Evolutionary conservation across 1,140 invertebrate genomes (phyloP), one percentile per base, ranked within the genome.

Genomic region (Drosophila navojoa): DNA sequence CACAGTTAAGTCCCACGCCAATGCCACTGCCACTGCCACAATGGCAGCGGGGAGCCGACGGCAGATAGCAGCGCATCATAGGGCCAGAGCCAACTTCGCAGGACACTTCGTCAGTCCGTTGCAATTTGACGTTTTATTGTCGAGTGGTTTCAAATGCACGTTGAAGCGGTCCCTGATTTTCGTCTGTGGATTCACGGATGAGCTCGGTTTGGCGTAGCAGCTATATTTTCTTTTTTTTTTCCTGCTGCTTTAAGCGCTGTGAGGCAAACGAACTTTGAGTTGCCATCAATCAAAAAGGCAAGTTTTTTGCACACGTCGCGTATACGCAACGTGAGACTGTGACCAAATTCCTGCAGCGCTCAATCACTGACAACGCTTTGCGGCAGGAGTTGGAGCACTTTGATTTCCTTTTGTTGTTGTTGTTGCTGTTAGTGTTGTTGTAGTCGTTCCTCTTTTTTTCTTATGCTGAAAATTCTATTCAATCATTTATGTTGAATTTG

Each of bases 401-500:
- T 47, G 9, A 3, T 9, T 27, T 57, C 9, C 52, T 55, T 50
- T 22, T 22, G 19, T 22, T 22, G 19, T 22, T 22, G 15, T 11
- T 57, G 53, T 13, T 10, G 9, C 27, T 32, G 5, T 44, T 42
- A 25, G 19, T 44, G 35, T 22, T 42, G 15, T 11, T 58, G 53
- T 27, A 4, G 19, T 27, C 19, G 6, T 67, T 52, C 53, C 59
- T 35, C 73, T 5, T 16, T 6, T 2, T 15, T 45, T 71, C 71
- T 79, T 68, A 69, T 82, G 76, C 71, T 82, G 71, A 87, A 89
- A 82, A 89, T 82, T 82, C 61, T 80, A 89, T 89, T 87, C 84
- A 79, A 87, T 87, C 84, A 87, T 89, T 87, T 89, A 87, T 84
- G 84, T 75, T 84, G 82, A 87, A 87, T 87, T 87, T 84, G 84